These are phyloP conservation scores for Clamator glandarius DNA, from an alignment of 2,797 vertebrate species.

Conservation along the genomic window DNA sequence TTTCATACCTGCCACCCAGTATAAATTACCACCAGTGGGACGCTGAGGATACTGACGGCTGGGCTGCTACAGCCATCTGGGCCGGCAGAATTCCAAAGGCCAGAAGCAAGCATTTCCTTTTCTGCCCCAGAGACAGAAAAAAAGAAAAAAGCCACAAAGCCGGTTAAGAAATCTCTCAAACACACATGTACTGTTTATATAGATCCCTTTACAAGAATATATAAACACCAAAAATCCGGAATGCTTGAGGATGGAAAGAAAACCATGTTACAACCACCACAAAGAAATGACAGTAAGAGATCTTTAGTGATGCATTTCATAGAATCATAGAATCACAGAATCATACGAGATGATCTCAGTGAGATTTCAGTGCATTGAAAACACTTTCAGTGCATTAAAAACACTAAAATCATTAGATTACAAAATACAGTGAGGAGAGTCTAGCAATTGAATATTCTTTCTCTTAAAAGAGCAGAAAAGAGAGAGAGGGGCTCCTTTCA, in stretches of 20 bases:
- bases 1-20: not conserved
- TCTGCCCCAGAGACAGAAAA: not conserved
- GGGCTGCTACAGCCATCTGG: not conserved
- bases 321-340: no score
- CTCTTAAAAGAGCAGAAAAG: not conserved
- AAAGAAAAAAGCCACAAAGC: not conserved
- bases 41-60: accelerated
- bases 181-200: not conserved
- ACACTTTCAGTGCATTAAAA: not conserved
- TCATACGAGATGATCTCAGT: no score
- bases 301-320: not conserved
- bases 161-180: not conserved
- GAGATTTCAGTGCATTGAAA: no score
- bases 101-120: not conserved
- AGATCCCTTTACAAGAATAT: not conserved
- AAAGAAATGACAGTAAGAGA: not conserved
- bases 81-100: not conserved
- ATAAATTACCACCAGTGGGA: accelerated
- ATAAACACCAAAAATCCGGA: not conserved
- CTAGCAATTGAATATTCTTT: not conserved
- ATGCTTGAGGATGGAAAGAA: not conserved
- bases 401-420: not conserved
- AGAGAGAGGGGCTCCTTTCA: not conserved
- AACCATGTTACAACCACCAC: not conserved
- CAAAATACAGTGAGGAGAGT: not conserved